Conservation (phyloP, 2,888 invertebrate genomes). For the Melipona bicolor region DNA sequence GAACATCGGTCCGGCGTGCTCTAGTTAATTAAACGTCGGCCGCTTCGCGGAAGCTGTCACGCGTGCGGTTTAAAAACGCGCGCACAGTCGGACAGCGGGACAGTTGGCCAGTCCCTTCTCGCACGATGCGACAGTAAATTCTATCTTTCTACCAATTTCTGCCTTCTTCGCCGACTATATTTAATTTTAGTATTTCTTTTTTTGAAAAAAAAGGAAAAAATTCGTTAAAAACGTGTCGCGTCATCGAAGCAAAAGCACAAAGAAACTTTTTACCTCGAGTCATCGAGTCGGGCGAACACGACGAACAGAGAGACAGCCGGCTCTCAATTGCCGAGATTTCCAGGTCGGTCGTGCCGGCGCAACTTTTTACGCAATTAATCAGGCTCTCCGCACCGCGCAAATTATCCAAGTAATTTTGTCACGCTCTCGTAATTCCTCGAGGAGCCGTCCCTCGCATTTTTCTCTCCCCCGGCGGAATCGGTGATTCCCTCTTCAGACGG, state of each 20-base stretch:
- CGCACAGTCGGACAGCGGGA: neutral
- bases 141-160: neutral
- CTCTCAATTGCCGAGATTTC: conserved; percentile 1
- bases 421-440: conserved; percentile 42
- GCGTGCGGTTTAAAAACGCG: conserved; percentile 40
- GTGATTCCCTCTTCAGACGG: conserved; percentile 29
- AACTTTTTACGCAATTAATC: conserved; percentile 38
- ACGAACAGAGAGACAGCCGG: too few relatives aligned
- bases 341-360: neutral
- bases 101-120: neutral
- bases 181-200: neutral
- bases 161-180: neutral
- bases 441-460: conserved; percentile 34
- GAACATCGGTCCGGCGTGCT: conserved; percentile 31
- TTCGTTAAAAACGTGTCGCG: neutral
- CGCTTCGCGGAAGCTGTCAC: conserved; percentile 27
- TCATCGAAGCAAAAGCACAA: neutral
- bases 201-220: accelerated
- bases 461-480: conserved; percentile 2
- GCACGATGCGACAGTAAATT: neutral
- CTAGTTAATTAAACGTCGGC: conserved; percentile 57
- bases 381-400: conserved; percentile 8
- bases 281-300: neutral
- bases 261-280: neutral
- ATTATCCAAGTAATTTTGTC: conserved; percentile 45